phyloP scores from a whole-genome alignment of 1,140 invertebrate species.

The Drosophila pectinifera region DNA sequence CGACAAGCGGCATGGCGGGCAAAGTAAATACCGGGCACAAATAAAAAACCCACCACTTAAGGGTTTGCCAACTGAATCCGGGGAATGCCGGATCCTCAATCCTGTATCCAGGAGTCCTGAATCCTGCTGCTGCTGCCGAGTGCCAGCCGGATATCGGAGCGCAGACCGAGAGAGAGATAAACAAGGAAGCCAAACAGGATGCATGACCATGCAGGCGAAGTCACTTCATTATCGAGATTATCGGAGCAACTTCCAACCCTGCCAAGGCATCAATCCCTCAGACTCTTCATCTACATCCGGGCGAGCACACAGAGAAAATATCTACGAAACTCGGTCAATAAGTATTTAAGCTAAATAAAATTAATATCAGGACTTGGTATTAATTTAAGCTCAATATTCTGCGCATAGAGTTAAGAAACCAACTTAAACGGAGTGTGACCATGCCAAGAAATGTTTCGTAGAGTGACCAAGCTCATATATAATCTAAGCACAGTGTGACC shows the following conservation, averaged over 20 bases:
- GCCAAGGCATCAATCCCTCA: conserved; percentile 56
- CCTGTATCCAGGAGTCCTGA: conserved; percentile 10
- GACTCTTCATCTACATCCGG: conserved; percentile 27
- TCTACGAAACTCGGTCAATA: not conserved
- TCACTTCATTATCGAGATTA: conserved; percentile 84
- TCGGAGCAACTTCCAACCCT: conserved; percentile 79
- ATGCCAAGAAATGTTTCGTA: not conserved
- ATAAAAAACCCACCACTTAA: conserved; percentile 77
- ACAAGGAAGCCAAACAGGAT: conserved; percentile 65
- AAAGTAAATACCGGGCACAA: conserved; percentile 41
- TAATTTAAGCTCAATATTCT: not conserved
- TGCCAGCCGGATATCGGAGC: conserved; percentile 75
- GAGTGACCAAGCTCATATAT: not conserved
- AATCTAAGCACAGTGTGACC: not conserved
- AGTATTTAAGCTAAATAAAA: too few relatives aligned
- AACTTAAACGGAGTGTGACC: not conserved
- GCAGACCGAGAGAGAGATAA: conserved; percentile 53
- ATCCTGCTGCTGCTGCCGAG: conserved; percentile 20
- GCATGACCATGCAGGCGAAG: conserved; percentile 77
- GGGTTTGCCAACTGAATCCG: conserved; percentile 49
- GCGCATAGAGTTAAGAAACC: accelerated
- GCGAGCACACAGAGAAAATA: conserved; percentile 19
- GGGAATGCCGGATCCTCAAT: conserved; percentile 35
- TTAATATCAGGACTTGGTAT: not conserved
- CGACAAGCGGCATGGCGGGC: conserved; percentile 37